A percentile compares a stretch with the other conserved stretches of the same genome.
These are phyloP conservation scores for Scrobipalpa atriplicella DNA, from an alignment of 2,888 invertebrate genomes.

Conservation along the genomic window DNA sequence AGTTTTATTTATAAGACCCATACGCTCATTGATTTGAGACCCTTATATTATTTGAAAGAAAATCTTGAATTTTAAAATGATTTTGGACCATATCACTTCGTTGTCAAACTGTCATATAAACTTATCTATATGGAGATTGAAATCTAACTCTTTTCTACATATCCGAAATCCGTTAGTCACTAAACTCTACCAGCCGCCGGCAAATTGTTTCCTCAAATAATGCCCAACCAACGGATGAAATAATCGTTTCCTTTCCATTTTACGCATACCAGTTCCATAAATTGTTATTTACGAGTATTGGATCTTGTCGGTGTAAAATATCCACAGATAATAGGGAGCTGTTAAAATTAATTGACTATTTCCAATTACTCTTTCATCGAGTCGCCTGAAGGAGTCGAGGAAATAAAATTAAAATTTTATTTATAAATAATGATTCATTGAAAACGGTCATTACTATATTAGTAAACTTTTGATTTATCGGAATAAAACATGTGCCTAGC, in stretches of 20 bases:
- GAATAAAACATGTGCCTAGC: too few species aligned
- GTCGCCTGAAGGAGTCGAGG: background rate
- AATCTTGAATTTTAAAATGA: too few species aligned
- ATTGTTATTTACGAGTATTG: constrained; percentile 6
- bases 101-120: background rate
- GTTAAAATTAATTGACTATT: constrained; percentile 7
- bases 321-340: background rate
- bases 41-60: background rate
- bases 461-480: too few species aligned
- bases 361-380: constrained; percentile 11
- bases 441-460: background rate
- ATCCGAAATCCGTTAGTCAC: background rate
- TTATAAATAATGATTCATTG: background rate
- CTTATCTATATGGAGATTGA: background rate
- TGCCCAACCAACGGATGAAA: constrained; percentile 2
- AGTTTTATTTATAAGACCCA: background rate
- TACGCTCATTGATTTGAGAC: background rate
- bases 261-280: constrained; percentile 8
- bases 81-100: background rate
- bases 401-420: background rate
- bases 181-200: constrained; percentile 7
- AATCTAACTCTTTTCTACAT: background rate
- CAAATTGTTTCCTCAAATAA: background rate
- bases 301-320: background rate
- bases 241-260: background rate